A percentile compares a stretch with the other conserved stretches of the same genome.
phyloP scores from a whole-genome alignment of 64 coral and sea anemone genomes.

The Montipora foliosa region DNA sequence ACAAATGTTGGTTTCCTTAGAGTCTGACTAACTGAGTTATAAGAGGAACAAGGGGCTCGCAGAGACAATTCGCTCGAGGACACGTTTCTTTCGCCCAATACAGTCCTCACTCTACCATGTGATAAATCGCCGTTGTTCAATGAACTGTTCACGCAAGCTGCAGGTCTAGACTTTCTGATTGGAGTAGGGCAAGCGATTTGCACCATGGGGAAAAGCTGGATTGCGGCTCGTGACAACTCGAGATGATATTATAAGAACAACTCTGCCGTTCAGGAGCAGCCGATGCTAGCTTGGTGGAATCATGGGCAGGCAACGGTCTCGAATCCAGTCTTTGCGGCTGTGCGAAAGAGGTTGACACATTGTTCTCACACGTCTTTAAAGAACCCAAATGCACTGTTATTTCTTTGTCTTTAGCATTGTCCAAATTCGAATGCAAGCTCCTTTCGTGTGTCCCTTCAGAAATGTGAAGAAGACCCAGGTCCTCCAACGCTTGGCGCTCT shows the following conservation, averaged over 20 bases:
- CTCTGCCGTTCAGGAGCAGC: not conserved
- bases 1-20: not conserved
- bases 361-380: not conserved
- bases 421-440: not conserved
- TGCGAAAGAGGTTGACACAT: not conserved
- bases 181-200: not conserved
- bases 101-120: not conserved
- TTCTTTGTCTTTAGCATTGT: not conserved
- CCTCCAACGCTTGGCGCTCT: slow-evolving; percentile 32
- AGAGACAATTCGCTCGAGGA: not conserved
- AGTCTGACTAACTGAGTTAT: not conserved
- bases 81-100: not conserved
- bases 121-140: not conserved
- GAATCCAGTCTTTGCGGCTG: not conserved
- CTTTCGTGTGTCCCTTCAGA: not conserved
- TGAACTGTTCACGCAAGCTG: not conserved
- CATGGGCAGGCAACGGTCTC: not conserved
- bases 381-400: not conserved
- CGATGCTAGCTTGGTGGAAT: not conserved
- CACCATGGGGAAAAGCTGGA: not conserved
- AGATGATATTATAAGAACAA: not conserved
- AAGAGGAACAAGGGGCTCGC: not conserved
- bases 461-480: slow-evolving; percentile 14
- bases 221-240: not conserved
- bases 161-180: not conserved